Percentiles rank a stretch among this genome's conserved stretches.
Evolutionary conservation across 92 coral and sea anemone genomes (phyloP).

Genomic region (Chrysogorgia sp.): DNA sequence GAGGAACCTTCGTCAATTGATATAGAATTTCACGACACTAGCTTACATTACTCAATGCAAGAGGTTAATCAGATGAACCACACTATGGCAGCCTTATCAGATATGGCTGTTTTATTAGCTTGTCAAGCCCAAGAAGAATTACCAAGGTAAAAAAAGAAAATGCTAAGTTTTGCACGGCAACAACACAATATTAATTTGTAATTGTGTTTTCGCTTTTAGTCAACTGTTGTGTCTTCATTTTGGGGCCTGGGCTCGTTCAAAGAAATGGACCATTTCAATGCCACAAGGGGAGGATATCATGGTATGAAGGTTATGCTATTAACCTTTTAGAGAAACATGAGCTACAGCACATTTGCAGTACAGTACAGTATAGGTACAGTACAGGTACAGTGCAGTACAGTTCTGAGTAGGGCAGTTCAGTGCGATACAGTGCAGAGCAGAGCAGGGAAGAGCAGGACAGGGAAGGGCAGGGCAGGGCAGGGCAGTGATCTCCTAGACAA

Average conservation of each 20-base stretch:
- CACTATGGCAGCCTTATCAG: conserved; percentile 93
- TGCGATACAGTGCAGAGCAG: too few species aligned
- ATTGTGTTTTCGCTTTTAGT: conserved; percentile 49
- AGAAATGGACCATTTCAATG: conserved; percentile 84
- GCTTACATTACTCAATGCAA: conserved; percentile 88
- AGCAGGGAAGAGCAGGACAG: too few species aligned
- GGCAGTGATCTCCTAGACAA: too few species aligned
- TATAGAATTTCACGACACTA: conserved; percentile 92
- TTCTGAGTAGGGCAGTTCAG: too few species aligned
- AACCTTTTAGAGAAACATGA: too few species aligned
- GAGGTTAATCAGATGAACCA: conserved; percentile 89
- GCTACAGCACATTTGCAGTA: too few species aligned
- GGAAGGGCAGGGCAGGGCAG: too few species aligned
- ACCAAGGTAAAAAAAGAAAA: conserved; percentile 65
- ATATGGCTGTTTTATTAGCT: conserved; percentile 81
- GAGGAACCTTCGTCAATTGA: conserved; percentile 95
- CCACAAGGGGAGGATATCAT: conserved; percentile 82
- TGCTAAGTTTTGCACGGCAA: neutral
- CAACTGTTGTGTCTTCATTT: conserved; percentile 91
- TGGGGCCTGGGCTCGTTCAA: conserved; percentile 97
- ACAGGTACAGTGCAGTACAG: too few species aligned
- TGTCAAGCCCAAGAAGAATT: conserved; percentile 83
- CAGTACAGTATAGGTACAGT: too few species aligned
- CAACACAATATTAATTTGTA: neutral
- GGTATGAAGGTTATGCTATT: conserved; percentile 35